Base-by-base conservation (phyloP, 2,888 invertebrate species). In the Philereme transversata region DNA sequence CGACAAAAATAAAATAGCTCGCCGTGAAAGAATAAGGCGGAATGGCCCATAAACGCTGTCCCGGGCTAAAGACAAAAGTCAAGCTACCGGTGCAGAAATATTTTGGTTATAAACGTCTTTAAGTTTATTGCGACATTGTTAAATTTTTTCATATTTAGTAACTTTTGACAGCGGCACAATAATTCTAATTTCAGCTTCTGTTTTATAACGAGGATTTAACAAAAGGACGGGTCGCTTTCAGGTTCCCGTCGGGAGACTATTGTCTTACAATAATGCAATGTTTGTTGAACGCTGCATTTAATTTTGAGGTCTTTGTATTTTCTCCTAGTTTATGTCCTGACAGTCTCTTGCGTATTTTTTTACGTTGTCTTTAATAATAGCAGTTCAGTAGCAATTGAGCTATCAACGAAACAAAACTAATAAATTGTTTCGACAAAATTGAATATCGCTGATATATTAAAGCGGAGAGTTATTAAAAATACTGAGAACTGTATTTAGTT, bases 71-170 rank as follows among this genome's bases (percentile, higher is more conserved):
- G 86, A 89, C 89, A 90, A 90, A 88, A 89, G 85, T 83, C 81
- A 72, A 76, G 87, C 87, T 88, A 87, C 88, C 79, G 84, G 75
- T 73, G 75, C 74, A 83, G 79, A 84, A 87, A 87, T 86, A 86
- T 90, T 88, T 65, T 88, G 82, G 83, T 83, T 86, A 82, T 88
- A 82, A 87, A 85, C 77, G 81, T 77, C 77, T 78, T 75, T 79
- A 77, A 83, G 73, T 89, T 90, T 90, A 90, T 88, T 86, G 77
- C 83, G 82, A 86, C 83, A 86, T 88, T 90, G 89, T 90, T 82
- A 79, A 78, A 74, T 81, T 83, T 81, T 86, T 87, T 86, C 77
- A 81, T 73, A 78, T 84, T 85, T 78, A 82, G 69, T 75, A 76
- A 81, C 83, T 86, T 88, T 83, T 87, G 88, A 88, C 87, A 83